Evolutionary conservation across 2,888 invertebrate species (phyloP).

Genomic region (Drosophila pseudotakahashii): DNA sequence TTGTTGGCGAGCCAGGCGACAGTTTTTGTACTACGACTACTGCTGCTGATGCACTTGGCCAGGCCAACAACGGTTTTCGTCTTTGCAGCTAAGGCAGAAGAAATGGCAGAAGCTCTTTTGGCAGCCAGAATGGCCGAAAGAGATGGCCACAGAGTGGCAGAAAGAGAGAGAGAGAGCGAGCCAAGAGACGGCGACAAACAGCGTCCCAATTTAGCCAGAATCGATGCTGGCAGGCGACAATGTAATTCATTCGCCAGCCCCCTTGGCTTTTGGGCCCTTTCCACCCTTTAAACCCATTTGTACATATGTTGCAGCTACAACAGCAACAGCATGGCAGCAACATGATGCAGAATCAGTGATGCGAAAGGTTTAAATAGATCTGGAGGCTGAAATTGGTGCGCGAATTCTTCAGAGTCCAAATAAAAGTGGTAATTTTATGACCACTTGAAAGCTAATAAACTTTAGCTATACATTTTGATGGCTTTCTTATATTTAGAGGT

Average conservation of each 20-base stretch:
- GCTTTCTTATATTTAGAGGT: too few relatives aligned
- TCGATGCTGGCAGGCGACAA: constrained; percentile 50
- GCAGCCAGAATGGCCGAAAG: constrained; percentile 30
- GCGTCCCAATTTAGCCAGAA: constrained; percentile 51
- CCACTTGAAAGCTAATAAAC: background rate
- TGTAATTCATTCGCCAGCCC: constrained; percentile 37
- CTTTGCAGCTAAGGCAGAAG: constrained; percentile 18
- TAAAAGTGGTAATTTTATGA: background rate
- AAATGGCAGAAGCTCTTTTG: constrained; percentile 31
- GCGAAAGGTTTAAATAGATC: background rate
- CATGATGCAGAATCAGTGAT: background rate
- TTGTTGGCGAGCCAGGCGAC: constrained; percentile 35
- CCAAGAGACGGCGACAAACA: constrained; percentile 10
- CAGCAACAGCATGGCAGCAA: constrained; percentile 3
- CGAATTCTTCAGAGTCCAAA: background rate
- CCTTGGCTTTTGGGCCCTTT: constrained; percentile 19
- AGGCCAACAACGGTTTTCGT: constrained; percentile 23
- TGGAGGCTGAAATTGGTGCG: too few relatives aligned
- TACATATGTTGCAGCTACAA: background rate
- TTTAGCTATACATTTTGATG: too few relatives aligned
- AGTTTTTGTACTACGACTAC: constrained; percentile 5
- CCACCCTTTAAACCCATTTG: constrained; percentile 3
- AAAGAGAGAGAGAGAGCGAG: constrained; percentile 18
- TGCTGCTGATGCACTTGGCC: constrained; percentile 34
- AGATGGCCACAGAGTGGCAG: constrained; percentile 1